Evolutionary conservation across 2,888 invertebrate species (phyloP).

Genomic region (Amphipyra tragopoginis): DNA sequence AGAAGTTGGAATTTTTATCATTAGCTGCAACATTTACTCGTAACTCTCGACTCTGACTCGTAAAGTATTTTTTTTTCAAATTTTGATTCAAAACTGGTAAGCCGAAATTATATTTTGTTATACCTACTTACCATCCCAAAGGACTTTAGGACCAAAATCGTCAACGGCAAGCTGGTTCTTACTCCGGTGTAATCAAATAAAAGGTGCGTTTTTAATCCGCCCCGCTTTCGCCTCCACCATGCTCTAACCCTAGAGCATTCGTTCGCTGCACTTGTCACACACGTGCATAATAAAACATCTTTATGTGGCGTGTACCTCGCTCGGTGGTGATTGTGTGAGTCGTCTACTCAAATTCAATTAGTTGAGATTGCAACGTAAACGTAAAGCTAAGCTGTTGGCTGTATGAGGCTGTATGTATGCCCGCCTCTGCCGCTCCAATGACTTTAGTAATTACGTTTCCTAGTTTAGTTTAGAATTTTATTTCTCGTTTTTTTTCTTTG

Average conservation of each 20-base stretch:
- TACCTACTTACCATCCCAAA: too few species aligned
- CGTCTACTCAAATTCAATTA: constrained; percentile 55
- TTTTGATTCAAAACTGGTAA: too few species aligned
- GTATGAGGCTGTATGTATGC: background rate
- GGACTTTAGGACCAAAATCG: too few species aligned
- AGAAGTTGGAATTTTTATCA: too few species aligned
- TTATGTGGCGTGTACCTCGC: constrained; percentile 52
- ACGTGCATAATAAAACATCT: constrained; percentile 61
- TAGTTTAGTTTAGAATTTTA: constrained; percentile 6
- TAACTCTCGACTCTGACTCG: too few species aligned
- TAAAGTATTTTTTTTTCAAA: too few species aligned
- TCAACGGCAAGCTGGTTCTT: too few species aligned
- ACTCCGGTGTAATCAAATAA: too few species aligned
- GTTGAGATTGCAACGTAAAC: constrained; percentile 38
- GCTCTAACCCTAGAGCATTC: constrained; percentile 27
- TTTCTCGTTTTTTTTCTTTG: constrained; percentile 2
- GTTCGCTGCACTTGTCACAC: constrained; percentile 64
- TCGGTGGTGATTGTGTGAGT: constrained; percentile 35
- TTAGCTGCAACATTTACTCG: too few species aligned
- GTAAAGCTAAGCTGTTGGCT: constrained; percentile 5
- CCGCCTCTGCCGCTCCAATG: background rate
- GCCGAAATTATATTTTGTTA: too few species aligned
- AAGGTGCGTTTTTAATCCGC: background rate
- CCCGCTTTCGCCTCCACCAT: constrained; percentile 14
- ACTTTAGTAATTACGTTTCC: constrained; percentile 16